Evolutionary conservation across 2,888 invertebrate genomes (phyloP).

Genomic region (Caenorhabditis uteleia): DNA sequence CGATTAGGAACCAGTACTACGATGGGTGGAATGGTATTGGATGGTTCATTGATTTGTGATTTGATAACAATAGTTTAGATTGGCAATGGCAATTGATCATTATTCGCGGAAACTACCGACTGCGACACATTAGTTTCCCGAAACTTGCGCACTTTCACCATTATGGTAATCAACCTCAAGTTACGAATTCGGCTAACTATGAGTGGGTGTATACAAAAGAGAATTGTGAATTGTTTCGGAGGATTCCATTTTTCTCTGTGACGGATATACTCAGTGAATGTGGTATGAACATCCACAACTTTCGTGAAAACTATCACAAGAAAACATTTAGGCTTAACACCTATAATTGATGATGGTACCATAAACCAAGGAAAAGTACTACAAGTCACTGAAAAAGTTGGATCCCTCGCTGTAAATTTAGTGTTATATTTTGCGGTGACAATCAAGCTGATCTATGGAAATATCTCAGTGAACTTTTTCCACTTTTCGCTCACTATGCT

Average conservation of each 20-base stretch:
- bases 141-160: conserved; percentile 14
- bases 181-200: conserved; percentile 17
- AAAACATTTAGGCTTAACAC: neutral
- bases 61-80: neutral
- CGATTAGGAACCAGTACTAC: conserved; percentile 21
- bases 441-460: conserved; percentile 5
- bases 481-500: conserved; percentile 13
- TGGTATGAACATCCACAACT: too few species aligned
- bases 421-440: conserved; percentile 1
- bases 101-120: conserved; percentile 16
- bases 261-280: conserved; percentile 4
- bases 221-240: conserved; percentile 7
- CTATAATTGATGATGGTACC: conserved; percentile 10
- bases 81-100: conserved; percentile 25
- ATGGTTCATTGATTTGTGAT: neutral
- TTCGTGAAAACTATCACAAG: too few species aligned
- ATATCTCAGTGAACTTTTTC: conserved; percentile 9
- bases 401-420: neutral
- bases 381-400: conserved; percentile 13
- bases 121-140: conserved; percentile 4
- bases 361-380: neutral
- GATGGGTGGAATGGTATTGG: conserved; percentile 12
- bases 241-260: conserved; percentile 16
- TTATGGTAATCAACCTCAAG: conserved; percentile 10
- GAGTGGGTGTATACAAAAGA: conserved; percentile 1